Evolutionary conservation across 1,140 invertebrate species (phyloP).

Genomic region (Drosophila miranda): DNA sequence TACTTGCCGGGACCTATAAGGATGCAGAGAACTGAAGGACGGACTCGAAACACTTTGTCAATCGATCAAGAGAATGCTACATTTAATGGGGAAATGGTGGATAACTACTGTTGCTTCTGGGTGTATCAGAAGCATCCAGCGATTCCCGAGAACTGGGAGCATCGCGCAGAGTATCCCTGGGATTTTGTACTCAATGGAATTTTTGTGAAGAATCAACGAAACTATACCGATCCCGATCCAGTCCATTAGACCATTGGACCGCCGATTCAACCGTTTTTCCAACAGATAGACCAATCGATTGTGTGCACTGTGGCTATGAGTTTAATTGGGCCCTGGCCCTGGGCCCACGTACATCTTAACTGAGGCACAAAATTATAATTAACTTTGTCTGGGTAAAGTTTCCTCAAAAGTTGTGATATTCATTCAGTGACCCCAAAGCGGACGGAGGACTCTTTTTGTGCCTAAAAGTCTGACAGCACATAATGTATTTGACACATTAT

Average conservation of each 20-base stretch:
- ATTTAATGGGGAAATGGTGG: conserved; percentile 7
- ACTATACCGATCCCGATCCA: conserved; percentile 6
- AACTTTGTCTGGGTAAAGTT: conserved; percentile 63
- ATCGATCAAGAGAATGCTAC: background rate
- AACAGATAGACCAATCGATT: conserved; percentile 6
- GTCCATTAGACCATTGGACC: background rate
- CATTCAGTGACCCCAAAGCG: conserved; percentile 35
- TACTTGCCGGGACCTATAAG: background rate
- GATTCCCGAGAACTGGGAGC: conserved; percentile 21
- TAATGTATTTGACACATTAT: conserved; percentile 82
- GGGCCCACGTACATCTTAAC: conserved; percentile 37
- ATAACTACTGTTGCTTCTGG: conserved; percentile 64
- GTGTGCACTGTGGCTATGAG: conserved; percentile 42
- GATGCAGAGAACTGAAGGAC: conserved; percentile 13
- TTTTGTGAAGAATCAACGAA: conserved; percentile 36
- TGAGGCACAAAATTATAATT: conserved; percentile 64
- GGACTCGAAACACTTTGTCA: conserved; percentile 22
- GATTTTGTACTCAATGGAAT: conserved; percentile 49
- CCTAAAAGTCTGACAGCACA: conserved; percentile 73
- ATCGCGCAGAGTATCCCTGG: conserved; percentile 39
- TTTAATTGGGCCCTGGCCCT: conserved; percentile 55
- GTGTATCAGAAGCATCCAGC: conserved; percentile 45
- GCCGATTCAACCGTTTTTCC: too few species aligned
- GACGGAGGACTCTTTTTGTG: conserved; percentile 30
- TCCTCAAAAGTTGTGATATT: conserved; percentile 53